Conservation (phyloP, 2,797 vertebrate species). For the Eulemur mongoz region DNA sequence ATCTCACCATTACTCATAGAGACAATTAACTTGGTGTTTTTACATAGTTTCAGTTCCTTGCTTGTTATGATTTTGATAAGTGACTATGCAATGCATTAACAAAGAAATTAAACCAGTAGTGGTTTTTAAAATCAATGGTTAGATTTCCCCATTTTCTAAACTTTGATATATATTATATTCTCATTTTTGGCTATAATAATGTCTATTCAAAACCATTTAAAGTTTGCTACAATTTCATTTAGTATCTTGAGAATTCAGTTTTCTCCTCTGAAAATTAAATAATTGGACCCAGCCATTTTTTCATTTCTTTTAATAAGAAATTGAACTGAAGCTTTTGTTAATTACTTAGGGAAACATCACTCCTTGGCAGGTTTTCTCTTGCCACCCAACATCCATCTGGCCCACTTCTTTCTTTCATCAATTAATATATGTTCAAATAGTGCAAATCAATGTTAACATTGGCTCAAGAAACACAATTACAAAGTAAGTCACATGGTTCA, state of each 20-base stretch:
- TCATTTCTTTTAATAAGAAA: slow-evolving; percentile 46
- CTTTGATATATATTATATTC: background rate
- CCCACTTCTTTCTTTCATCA: background rate
- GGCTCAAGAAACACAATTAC: slow-evolving; percentile 45
- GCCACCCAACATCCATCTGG: background rate
- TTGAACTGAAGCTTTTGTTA: slow-evolving; percentile 9
- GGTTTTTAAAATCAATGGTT: slow-evolving; percentile 6
- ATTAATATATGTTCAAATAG: slow-evolving; percentile 23
- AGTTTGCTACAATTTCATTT: background rate
- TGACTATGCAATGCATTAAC: background rate
- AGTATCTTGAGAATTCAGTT: background rate
- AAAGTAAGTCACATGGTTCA: slow-evolving; percentile 5
- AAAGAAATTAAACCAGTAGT: background rate
- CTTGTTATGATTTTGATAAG: background rate
- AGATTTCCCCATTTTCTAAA: background rate
- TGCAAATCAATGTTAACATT: slow-evolving; percentile 31
- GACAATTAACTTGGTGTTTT: background rate
- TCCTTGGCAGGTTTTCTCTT: slow-evolving; percentile 11
- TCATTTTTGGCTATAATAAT: background rate
- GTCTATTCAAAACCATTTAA: background rate
- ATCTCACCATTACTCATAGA: background rate
- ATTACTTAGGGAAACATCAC: slow-evolving; percentile 4
- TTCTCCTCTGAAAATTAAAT: slow-evolving; percentile 45
- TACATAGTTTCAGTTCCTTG: background rate
- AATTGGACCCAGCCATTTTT: background rate